Evolutionary conservation across 2,797 vertebrate species (phyloP).

Genomic region (Tadarida brasiliensis): DNA sequence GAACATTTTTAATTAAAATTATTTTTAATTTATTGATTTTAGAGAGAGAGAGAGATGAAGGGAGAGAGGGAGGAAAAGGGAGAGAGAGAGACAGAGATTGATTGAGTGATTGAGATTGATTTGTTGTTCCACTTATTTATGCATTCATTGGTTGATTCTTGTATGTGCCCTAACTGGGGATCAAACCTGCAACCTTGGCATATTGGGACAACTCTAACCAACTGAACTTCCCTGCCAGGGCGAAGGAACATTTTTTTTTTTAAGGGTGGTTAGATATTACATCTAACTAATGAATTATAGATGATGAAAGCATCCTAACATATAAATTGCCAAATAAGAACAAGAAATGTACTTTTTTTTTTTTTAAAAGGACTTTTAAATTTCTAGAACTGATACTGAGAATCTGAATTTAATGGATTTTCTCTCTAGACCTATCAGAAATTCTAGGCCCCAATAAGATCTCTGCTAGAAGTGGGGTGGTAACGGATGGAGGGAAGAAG

Average conservation of each 20-base stretch:
- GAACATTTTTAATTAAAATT: not conserved
- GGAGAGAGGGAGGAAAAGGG: too few relatives aligned
- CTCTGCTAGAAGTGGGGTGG: not conserved
- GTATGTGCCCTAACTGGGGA: not conserved
- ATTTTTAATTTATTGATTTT: not conserved
- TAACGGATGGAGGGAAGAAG: not conserved
- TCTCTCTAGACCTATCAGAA: not conserved
- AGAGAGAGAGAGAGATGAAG: not conserved
- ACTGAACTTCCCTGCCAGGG: not conserved
- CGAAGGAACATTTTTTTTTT: not conserved
- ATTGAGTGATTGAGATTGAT: not conserved
- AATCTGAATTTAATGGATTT: constrained; percentile 6
- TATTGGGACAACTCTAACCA: not conserved
- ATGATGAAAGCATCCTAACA: not conserved
- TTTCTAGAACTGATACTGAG: not conserved
- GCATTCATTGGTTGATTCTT: not conserved
- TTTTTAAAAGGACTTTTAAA: constrained; percentile 23
- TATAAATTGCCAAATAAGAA: constrained; percentile 29
- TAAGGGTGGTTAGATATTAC: not conserved
- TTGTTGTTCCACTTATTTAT: not conserved
- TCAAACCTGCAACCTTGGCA: not conserved
- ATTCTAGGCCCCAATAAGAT: not conserved
- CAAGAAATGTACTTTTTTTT: not conserved
- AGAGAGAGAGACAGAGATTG: too few relatives aligned
- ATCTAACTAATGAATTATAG: not conserved